A percentile compares a stretch with the other conserved stretches of the same genome.
Conservation (phyloP, 2,797 vertebrate genomes). For the Nothura maculosa region DNA sequence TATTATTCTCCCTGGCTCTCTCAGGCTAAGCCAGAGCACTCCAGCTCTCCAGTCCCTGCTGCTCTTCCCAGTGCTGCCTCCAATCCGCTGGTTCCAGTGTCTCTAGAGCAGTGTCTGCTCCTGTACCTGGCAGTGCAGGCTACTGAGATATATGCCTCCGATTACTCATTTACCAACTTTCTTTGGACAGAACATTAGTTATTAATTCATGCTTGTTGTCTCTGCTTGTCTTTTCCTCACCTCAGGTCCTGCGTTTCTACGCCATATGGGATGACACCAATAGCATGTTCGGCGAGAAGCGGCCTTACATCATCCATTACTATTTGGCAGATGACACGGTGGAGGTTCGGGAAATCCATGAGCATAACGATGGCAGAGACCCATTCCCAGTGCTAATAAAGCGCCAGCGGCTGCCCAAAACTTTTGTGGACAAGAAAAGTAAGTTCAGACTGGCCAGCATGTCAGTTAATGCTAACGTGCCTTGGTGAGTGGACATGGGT, state of each 20-base stretch:
- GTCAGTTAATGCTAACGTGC: neutral
- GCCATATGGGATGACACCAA: slow-evolving; percentile 87
- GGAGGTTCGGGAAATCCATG: slow-evolving; percentile 89
- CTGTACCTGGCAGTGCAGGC: neutral
- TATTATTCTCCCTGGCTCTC: neutral
- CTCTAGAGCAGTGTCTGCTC: neutral
- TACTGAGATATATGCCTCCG: neutral
- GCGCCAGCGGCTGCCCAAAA: slow-evolving; percentile 89
- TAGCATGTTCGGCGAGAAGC: slow-evolving; percentile 80
- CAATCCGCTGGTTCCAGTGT: neutral
- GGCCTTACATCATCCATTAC: slow-evolving; percentile 87
- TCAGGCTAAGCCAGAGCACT: neutral
- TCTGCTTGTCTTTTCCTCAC: neutral
- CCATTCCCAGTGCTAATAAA: slow-evolving; percentile 89
- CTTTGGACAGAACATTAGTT: neutral
- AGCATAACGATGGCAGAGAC: slow-evolving; percentile 88
- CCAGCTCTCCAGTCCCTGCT: neutral
- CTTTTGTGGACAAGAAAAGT: slow-evolving; percentile 73
- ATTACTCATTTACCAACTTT: neutral
- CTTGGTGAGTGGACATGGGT: neutral
- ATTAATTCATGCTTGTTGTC: neutral
- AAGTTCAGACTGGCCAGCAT: neutral
- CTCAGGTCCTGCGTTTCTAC: slow-evolving; percentile 93
- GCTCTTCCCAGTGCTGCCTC: neutral
- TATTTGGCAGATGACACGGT: slow-evolving; percentile 92